Evolutionary conservation across 2,797 vertebrate species (phyloP), one percentile per base, ranked within the genome.

Genomic region (Lophura swinhoii): DNA sequence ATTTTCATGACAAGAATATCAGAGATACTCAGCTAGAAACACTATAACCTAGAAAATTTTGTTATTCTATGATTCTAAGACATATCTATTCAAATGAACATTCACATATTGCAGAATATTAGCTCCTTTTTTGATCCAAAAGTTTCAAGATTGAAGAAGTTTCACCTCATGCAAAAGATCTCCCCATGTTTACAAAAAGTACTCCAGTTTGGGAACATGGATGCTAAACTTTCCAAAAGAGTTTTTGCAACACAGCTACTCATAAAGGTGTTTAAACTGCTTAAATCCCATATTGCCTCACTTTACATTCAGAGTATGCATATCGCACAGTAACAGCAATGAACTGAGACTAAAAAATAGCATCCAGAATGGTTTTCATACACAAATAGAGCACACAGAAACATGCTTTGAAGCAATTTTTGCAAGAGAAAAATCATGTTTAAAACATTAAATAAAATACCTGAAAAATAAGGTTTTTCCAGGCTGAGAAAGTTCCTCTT

Each of bases 1-100:
- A 84, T 92, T 91, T 87, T 35, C 10, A 81, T 62, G 6, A 71
- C 18, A 67, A 92, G 60, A 91, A 80, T 75, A 91, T 92, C 81
- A 84, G 60, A 89, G 3, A 3, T 37, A 43, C 69, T 88, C 75
- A 68, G 37, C 15, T 28, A 92, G 28, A 73, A 88, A 93, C 67
- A 35, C 29, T 14, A 70, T 48, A 94, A 85, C 64, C 13, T 80
- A 35, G 26, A 83, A 83, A 93, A 86, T 74, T 49, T 21, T n/a
- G n/a, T 58, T n/a, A 22, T 58, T 58, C 55, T 56, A 17, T 12
- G 29, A 53, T 83, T 21, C 43, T n/a, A 92, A 87, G 73, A 12
- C 2, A 7, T 62, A 79, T 41, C 46, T 84, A 70, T 72, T 62
- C 49, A 62, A 92, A 86, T 1, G 2, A 60, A 79, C 5, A 63